Conservation (phyloP, 92 coral and sea anemone species). For the Palythoa grandis region DNA sequence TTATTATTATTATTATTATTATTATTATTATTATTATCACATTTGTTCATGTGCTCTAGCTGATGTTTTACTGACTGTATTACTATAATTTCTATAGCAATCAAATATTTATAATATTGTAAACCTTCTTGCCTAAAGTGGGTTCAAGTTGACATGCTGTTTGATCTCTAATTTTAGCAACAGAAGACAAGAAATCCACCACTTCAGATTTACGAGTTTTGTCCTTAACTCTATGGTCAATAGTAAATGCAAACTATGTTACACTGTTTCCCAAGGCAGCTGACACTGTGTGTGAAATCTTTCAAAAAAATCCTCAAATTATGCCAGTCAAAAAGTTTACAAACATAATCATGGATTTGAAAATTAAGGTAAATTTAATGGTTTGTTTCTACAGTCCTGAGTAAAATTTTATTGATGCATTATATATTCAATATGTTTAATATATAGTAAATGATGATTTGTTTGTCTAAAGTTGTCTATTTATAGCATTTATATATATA, state of each 20-base stretch:
- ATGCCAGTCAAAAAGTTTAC: background rate
- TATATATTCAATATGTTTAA: background rate
- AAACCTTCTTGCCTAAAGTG: background rate
- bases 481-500: too few relatives aligned
- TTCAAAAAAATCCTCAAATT: background rate
- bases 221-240: constrained; percentile 14
- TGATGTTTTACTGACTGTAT: too few relatives aligned
- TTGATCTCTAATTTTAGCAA: background rate
- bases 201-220: background rate
- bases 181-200: background rate
- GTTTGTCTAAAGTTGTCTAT: too few relatives aligned
- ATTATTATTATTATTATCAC: too few relatives aligned
- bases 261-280: constrained; percentile 20
- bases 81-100: too few relatives aligned
- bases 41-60: too few relatives aligned
- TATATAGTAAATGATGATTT: background rate
- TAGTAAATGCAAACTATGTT: constrained; percentile 3
- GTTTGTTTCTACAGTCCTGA: background rate
- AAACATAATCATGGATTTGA: constrained; percentile 23
- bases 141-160: background rate
- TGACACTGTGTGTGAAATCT: constrained; percentile 3
- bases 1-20: too few relatives aligned
- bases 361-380: constrained; percentile 18
- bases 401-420: background rate
- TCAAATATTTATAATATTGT: too few relatives aligned